phyloP scores from a whole-genome alignment of 2,888 invertebrate species.

The Gryllus longicercus region DNA sequence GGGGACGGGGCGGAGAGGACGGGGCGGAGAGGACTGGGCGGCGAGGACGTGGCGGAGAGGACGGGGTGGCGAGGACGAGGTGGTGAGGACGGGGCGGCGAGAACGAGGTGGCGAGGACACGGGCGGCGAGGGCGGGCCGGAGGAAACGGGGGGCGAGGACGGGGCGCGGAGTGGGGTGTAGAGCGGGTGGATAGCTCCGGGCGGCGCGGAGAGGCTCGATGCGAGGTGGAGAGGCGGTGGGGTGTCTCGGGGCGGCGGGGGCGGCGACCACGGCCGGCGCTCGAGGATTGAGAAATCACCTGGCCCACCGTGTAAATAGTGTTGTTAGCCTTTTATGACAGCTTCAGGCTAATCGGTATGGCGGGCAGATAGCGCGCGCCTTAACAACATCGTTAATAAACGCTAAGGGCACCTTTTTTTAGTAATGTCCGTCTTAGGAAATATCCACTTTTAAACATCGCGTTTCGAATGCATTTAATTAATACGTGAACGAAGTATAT shows the following conservation, averaged over 20 bases:
- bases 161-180: too few species aligned
- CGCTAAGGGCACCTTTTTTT: slow-evolving; percentile 6
- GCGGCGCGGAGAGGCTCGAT: too few species aligned
- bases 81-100: too few species aligned
- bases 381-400: slow-evolving; percentile 11
- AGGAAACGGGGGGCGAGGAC: neutral
- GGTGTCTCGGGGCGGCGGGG: too few species aligned
- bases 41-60: neutral
- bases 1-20: neutral
- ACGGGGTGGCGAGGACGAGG: too few species aligned
- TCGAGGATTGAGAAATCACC: neutral
- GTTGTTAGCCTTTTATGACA: slow-evolving; percentile 10
- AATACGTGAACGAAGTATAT: neutral
- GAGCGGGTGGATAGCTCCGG: too few species aligned
- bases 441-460: slow-evolving; percentile 7
- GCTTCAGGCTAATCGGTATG: slow-evolving; percentile 17
- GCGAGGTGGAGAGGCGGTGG: too few species aligned
- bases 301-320: neutral
- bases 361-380: neutral
- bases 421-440: slow-evolving; percentile 9
- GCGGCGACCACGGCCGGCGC: too few species aligned
- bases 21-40: neutral
- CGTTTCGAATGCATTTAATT: slow-evolving; percentile 5
- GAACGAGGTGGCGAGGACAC: too few species aligned
- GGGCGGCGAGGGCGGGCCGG: neutral